These are phyloP conservation scores for Platichthys stellatus DNA, from an alignment of 2,113 vertebrate genomes.

Conservation along the genomic window DNA sequence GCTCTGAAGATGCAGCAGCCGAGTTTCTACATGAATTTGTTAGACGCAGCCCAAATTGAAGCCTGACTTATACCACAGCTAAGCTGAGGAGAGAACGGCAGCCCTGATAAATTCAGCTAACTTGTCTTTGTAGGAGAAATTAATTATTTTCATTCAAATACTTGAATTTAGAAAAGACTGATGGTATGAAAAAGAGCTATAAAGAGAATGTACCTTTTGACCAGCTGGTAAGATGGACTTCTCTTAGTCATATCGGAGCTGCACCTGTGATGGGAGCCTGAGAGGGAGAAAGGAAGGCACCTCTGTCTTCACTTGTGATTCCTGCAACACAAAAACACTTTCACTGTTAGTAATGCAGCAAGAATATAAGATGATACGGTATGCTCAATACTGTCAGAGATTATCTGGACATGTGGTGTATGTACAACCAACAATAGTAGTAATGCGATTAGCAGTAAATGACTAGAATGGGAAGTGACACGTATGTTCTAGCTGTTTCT, in stretches of 20 bases:
- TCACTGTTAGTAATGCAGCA: not conserved
- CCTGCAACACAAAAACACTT: conserved; percentile 36
- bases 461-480: not conserved
- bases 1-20: no score
- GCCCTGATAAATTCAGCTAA: no score
- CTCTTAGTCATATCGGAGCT: conserved; percentile 70
- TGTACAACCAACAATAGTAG: not conserved
- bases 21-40: no score
- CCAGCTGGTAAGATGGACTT: conserved; percentile 61
- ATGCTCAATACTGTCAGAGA: not conserved
- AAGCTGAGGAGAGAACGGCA: no score
- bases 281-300: not conserved
- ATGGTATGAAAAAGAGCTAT: not conserved
- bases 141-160: no score
- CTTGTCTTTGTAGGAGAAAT: no score
- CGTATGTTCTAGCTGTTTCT: not conserved
- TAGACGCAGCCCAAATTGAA: no score
- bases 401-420: not conserved
- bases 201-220: conserved; percentile 60
- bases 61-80: no score
- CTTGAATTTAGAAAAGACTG: not conserved
- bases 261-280: conserved; percentile 33
- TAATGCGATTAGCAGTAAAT: not conserved
- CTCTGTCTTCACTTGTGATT: not conserved
- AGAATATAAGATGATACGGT: not conserved